Conservation (phyloP, 2,888 invertebrate genomes). For the Lithophane socia region DNA sequence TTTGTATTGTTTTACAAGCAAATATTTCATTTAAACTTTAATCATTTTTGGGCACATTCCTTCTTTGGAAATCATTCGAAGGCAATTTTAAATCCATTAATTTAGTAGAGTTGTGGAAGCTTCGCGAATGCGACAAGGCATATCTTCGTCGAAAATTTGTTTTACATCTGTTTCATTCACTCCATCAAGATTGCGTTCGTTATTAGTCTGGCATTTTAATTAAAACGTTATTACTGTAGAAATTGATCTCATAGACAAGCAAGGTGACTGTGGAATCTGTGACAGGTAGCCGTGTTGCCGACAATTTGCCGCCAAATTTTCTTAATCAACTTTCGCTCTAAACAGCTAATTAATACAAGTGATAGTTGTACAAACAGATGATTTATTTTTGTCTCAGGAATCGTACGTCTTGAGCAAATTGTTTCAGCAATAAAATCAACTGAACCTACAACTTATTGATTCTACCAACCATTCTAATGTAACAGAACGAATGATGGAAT, state of each 20-base stretch:
- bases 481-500: constrained; percentile 2
- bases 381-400: constrained; percentile 32
- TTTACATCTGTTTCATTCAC: constrained; percentile 13
- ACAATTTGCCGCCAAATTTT: constrained; percentile 9
- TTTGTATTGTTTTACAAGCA: not conserved
- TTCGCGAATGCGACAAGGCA: not conserved
- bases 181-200: constrained; percentile 2
- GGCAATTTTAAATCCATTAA: not conserved
- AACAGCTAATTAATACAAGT: constrained; percentile 12
- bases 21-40: not conserved
- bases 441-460: not conserved
- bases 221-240: constrained; percentile 10
- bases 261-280: constrained; percentile 29
- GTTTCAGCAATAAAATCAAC: constrained; percentile 11
- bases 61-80: not conserved
- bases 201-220: constrained; percentile 9
- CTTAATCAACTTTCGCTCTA: constrained; percentile 29
- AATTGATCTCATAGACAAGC: constrained; percentile 1
- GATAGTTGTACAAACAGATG: constrained; percentile 19
- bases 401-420: constrained; percentile 4
- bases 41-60: not conserved
- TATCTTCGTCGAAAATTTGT: not conserved
- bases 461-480: too few relatives aligned
- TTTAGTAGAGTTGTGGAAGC: not conserved
- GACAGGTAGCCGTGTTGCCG: constrained; percentile 7